Percentiles rank a stretch among this genome's conserved stretches.
phyloP scores from a whole-genome alignment of 2,113 vertebrate genomes.

The Xenopus laevis region DNA sequence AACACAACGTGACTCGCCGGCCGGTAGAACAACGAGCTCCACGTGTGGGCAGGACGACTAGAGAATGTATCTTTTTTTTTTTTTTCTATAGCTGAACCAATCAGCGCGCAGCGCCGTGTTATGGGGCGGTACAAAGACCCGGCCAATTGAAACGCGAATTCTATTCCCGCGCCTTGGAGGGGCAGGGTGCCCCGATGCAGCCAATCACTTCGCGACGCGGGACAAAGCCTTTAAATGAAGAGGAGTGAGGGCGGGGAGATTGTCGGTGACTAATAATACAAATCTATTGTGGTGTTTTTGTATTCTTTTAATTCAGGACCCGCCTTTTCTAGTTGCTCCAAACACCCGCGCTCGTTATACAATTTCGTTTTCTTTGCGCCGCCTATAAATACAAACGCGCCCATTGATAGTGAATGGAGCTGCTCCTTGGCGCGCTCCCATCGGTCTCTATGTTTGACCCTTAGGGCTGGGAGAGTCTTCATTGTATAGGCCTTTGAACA shows the following conservation, averaged over 20 bases:
- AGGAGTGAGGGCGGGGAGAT: neutral
- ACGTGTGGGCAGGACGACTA: constrained; percentile 17
- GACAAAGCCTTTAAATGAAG: constrained; percentile 26
- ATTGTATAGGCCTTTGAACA: neutral
- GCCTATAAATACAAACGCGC: neutral
- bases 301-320: neutral
- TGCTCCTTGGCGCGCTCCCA: no score
- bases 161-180: constrained; percentile 20
- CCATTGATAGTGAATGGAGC: no score
- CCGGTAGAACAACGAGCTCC: constrained; percentile 26
- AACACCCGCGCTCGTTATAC: neutral
- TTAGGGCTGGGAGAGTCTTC: no score
- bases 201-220: constrained; percentile 11
- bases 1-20: neutral
- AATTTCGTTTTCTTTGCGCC: neutral
- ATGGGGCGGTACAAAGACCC: neutral
- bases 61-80: constrained; percentile 10
- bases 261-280: neutral
- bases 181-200: neutral
- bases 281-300: neutral
- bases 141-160: constrained; percentile 13
- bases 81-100: neutral
- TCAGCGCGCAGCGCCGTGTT: neutral
- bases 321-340: constrained; percentile 3
- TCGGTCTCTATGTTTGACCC: no score